Percentiles rank a stretch among this genome's conserved stretches.
These are phyloP conservation scores for Oncorhynchus nerka DNA, from an alignment of 2,113 vertebrate genomes.

Conservation along the genomic window DNA sequence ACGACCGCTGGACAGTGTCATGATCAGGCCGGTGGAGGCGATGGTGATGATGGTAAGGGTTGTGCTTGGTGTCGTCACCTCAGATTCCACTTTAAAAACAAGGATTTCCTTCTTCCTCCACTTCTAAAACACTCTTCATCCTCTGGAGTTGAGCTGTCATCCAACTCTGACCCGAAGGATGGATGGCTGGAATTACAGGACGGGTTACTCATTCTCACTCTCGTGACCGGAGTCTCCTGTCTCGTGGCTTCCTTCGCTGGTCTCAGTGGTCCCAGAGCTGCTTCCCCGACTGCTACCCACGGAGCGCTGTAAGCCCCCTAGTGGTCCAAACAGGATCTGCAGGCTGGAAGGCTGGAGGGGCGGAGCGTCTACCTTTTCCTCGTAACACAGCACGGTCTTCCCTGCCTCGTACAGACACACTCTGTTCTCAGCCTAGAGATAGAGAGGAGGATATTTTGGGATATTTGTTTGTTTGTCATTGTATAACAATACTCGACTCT, in stretches of 20 bases:
- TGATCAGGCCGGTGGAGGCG: background rate
- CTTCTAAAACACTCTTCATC: slow-evolving; percentile 15
- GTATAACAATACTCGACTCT: background rate
- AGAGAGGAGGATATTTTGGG: background rate
- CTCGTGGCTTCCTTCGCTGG: slow-evolving; percentile 88
- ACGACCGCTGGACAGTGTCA: slow-evolving; percentile 1
- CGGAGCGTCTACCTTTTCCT: slow-evolving; percentile 56
- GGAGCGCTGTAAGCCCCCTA: slow-evolving; percentile 73
- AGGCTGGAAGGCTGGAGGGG: slow-evolving; percentile 61
- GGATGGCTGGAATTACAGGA: slow-evolving; percentile 52
- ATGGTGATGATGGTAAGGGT: background rate
- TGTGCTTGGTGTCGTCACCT: slow-evolving; percentile 23
- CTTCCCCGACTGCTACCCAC: too few species aligned
- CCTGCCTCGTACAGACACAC: slow-evolving; percentile 80
- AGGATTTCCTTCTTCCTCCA: slow-evolving; percentile 8
- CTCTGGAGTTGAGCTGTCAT: background rate
- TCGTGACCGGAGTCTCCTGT: slow-evolving; percentile 88
- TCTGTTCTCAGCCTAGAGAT: slow-evolving; percentile 70
- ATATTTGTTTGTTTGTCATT: background rate
- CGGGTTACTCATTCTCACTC: slow-evolving; percentile 65
- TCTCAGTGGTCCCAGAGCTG: slow-evolving; percentile 39
- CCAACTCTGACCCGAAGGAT: slow-evolving; percentile 14
- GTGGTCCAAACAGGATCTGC: slow-evolving; percentile 64
- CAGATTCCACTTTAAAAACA: slow-evolving; percentile 45
- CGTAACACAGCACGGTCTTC: slow-evolving; percentile 69